A percentile compares a stretch with the other conserved stretches of the same genome.
These are phyloP conservation scores for Andricus grossulariae DNA, from an alignment of 1,140 invertebrate species.

Conservation along the genomic window DNA sequence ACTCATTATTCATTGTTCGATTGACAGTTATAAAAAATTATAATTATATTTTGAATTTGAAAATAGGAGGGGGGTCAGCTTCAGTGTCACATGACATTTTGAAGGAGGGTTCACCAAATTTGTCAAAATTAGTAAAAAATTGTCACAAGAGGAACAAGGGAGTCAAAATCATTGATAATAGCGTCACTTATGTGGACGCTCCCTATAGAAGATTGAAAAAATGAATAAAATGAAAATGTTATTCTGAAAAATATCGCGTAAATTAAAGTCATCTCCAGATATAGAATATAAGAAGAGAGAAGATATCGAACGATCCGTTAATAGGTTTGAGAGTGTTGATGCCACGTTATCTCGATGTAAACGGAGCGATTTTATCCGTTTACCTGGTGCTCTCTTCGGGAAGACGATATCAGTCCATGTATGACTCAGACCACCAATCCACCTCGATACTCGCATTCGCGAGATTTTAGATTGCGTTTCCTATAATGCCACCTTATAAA, in stretches of 20 bases:
- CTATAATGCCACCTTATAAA: conserved; percentile 47
- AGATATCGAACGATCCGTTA: conserved; percentile 54
- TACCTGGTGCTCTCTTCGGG: conserved; percentile 52
- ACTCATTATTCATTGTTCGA: no score
- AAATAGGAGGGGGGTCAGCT: no score
- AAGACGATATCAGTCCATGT: conserved; percentile 55
- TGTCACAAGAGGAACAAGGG: no score
- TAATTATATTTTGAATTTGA: no score
- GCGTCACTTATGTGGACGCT: no score
- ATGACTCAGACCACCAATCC: conserved; percentile 50
- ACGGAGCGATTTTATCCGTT: conserved; percentile 64
- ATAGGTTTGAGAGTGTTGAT: conserved; percentile 60
- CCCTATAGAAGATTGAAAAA: neutral
- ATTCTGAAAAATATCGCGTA: conserved; percentile 4
- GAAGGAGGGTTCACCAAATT: neutral
- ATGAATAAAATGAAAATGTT: neutral
- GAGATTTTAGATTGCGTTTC: conserved; percentile 55
- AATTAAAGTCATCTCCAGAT: neutral
- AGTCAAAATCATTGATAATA: no score
- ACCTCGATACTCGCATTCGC: conserved; percentile 44
- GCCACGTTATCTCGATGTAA: conserved; percentile 59
- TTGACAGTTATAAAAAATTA: no score
- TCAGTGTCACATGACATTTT: neutral
- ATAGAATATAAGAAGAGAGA: conserved; percentile 16
- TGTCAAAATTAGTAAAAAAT: no score